phyloP scores from a whole-genome alignment of 2,797 vertebrate species.

The Neostethus bicornis region DNA sequence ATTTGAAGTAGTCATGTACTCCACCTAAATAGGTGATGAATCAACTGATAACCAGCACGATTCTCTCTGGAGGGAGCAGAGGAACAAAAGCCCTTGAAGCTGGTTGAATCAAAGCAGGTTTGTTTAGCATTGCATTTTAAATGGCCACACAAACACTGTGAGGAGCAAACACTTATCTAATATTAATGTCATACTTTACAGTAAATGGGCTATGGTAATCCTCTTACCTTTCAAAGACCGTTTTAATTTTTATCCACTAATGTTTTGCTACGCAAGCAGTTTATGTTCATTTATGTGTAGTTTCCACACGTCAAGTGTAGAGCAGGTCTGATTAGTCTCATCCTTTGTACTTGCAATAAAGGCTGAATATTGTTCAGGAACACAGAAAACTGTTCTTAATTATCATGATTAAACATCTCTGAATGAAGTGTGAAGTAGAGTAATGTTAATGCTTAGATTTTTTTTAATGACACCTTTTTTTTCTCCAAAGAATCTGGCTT shows the following conservation, averaged over 20 bases:
- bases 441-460: no score
- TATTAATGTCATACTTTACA: constrained; percentile 25
- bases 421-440: no score
- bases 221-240: neutral
- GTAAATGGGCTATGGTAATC: constrained; percentile 7
- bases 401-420: no score
- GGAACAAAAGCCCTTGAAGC: constrained; percentile 33
- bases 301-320: neutral
- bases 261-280: constrained; percentile 2
- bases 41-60: constrained; percentile 27
- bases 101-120: constrained; percentile 38
- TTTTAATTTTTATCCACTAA: no score
- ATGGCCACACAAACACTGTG: constrained; percentile 17
- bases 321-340: neutral
- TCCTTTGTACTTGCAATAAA: neutral
- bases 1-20: constrained; percentile 15
- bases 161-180: constrained; percentile 20
- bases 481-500: no score
- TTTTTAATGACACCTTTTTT: no score
- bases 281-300: neutral
- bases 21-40: constrained; percentile 21
- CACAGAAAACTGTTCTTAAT: neutral
- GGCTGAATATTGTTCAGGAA: neutral
- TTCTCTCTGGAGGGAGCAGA: constrained; percentile 42
- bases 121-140: constrained; percentile 15